Conservation (phyloP, 2,888 invertebrate species). For the Disparrhopalites patrizii region DNA sequence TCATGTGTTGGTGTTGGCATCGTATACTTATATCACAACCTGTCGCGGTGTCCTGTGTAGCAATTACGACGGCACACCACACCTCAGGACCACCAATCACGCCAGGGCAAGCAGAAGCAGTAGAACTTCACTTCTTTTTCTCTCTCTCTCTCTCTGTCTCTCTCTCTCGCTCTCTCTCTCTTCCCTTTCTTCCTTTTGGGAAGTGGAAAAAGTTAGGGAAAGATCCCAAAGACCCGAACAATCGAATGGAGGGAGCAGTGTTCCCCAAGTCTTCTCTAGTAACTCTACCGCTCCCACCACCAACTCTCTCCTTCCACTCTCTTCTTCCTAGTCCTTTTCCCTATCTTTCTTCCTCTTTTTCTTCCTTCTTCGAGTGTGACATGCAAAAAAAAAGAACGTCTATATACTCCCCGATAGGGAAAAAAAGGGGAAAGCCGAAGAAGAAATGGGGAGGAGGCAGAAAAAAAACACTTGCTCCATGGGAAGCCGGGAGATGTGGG, state of each 20-base stretch:
- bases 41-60: slow-evolving; percentile 49
- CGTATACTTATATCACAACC: slow-evolving; percentile 47
- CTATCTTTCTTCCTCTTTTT: background rate
- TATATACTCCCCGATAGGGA: no score
- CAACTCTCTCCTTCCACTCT: background rate
- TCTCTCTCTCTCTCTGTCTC: background rate
- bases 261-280: no score
- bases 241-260: background rate
- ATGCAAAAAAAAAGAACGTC: no score
- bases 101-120: slow-evolving; percentile 29
- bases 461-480: no score
- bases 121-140: slow-evolving; percentile 18
- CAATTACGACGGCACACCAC: slow-evolving; percentile 48
- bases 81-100: slow-evolving; percentile 49
- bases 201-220: slow-evolving; percentile 1
- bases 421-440: no score
- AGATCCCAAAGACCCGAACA: slow-evolving; percentile 22
- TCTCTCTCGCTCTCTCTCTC: no score
- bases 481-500: no score
- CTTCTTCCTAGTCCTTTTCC: background rate
- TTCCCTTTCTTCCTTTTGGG: background rate
- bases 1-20: slow-evolving; percentile 45
- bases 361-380: background rate
- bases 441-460: no score
- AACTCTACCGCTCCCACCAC: no score